Base-by-base conservation (phyloP, 1,140 invertebrate species). In the Caenorhabditis tropicalis region DNA sequence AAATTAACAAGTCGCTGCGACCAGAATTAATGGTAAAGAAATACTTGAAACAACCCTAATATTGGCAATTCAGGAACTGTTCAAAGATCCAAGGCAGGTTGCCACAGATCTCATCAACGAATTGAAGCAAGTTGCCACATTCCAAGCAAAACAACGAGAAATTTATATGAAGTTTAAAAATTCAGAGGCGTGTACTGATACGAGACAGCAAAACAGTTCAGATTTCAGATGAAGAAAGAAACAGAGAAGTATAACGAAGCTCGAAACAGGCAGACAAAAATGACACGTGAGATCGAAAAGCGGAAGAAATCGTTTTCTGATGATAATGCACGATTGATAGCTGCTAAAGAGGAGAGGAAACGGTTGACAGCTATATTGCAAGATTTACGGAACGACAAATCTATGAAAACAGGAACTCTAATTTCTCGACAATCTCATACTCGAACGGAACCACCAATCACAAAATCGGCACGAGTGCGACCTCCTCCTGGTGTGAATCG, bases 161-260 rank as follows among this genome's bases (percentile, higher is more conserved):
- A 74, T 74, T 43, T 74, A 9, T 43, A 24, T 74, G 36, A 74
- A 74, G 12, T 74, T 39, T 21, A 74, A 74, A 74, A 74, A 74
- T 24, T n/a, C 36, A 10, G 65, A 74, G n/a, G 36, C 43, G 4
- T n/a, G 1, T 19, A 16, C 2, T 36, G 0, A 0, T 51, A 19
- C 49, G n/a, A 6, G 16, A 6, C 6, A 51, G 6, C 15, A 51
- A 51, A 51, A 51, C 12, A 19, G 10, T 36, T 36, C 3, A 3
- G 10, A 19, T 33, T 36, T 3, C 31, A 65, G 58, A 27, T 10
- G 12, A 74, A 74, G n/a, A 74, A 46, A 46, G 65, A 74, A 24
- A 74, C 1, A 7, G 65, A 74, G 1, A 39, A 24, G n/a, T 74
- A 43, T 21, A 31, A 24, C 10, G 65, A 46, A 6, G 36, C 36